phyloP scores from a whole-genome alignment of 2,888 invertebrate genomes.

The Coenonympha arcania region DNA sequence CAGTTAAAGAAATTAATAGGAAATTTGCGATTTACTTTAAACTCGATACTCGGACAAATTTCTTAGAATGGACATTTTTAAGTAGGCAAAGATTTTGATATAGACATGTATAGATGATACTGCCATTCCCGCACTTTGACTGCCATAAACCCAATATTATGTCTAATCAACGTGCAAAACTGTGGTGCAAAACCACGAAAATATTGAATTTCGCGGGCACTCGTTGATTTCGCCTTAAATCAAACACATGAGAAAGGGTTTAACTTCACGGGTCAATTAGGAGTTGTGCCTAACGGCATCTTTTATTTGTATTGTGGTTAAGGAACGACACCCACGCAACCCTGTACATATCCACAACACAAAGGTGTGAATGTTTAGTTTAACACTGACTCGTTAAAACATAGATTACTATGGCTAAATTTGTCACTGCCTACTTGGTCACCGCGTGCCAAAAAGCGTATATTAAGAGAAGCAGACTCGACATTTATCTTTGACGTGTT shows the following conservation, averaged over 20 bases:
- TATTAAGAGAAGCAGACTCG: constrained; percentile 28
- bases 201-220: too few relatives aligned
- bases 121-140: too few relatives aligned
- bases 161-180: too few relatives aligned
- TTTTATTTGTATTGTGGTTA: constrained; percentile 17
- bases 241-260: neutral
- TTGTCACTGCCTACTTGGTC: constrained; percentile 29
- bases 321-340: constrained; percentile 13
- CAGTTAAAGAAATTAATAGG: too few relatives aligned
- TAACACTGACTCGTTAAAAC: constrained; percentile 36
- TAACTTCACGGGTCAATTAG: constrained; percentile 8
- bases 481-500: constrained; percentile 32
- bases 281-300: constrained; percentile 14
- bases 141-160: too few relatives aligned
- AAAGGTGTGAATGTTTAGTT: constrained; percentile 37
- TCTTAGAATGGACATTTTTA: too few relatives aligned
- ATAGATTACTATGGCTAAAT: constrained; percentile 30
- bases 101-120: too few relatives aligned
- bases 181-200: too few relatives aligned
- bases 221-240: too few relatives aligned
- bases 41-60: too few relatives aligned
- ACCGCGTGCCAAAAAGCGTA: constrained; percentile 35
- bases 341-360: constrained; percentile 23
- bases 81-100: neutral
- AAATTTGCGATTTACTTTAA: too few relatives aligned